Evolutionary conservation across 1,140 invertebrate genomes (phyloP), one percentile per base, ranked within the genome.

Genomic region (Drosophila funebris): DNA sequence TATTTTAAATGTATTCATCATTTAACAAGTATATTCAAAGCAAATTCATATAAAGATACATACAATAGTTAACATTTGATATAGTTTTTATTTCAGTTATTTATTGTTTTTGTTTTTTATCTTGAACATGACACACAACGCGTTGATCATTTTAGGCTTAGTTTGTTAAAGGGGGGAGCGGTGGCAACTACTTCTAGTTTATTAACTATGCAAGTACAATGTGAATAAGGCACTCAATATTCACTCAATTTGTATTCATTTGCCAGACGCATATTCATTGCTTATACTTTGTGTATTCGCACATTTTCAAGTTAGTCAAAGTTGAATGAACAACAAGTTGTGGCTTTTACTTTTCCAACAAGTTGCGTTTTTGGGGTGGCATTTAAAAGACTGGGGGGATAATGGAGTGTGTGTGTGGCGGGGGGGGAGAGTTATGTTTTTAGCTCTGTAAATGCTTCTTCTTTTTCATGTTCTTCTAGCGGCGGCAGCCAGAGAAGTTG

Each of bases 81-180:
- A 57, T 4, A 16, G 6, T 52, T 18, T 52, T 52, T 52, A 33
- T 52, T 52, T 52, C 4, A 18, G 4, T 52, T 52, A 46, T 33
- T 44, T 73, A 50, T 54, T 37, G 18, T 52, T 73, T 82, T 67
- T 75, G 70, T 83, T 78, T 33, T 66, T 74, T 61, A 56, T 58
- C 9, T 78, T 69, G 68, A 83, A 84, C 69, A 76, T 67, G 73
- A 84, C 80, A 84, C 80, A 73, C 46, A 74, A 56, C 43, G 54
- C 60, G 31, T 61, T 70, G 46, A 60, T 73, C 76, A 73, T 27
- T 58, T 57, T 53, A 39, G 67, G 68, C 48, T 67, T 77, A 62
- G 50, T 66, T 46, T 27, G 63, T 63, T 61, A 73, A 46, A 27
- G 20, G 24, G 27, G n/a, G 8, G 33, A 9, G n/a, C 9, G 20